A percentile compares a stretch with the other conserved stretches of the same genome.
Evolutionary conservation across 2,888 invertebrate genomes (phyloP).

Genomic region (Drosophila paramelanica): DNA sequence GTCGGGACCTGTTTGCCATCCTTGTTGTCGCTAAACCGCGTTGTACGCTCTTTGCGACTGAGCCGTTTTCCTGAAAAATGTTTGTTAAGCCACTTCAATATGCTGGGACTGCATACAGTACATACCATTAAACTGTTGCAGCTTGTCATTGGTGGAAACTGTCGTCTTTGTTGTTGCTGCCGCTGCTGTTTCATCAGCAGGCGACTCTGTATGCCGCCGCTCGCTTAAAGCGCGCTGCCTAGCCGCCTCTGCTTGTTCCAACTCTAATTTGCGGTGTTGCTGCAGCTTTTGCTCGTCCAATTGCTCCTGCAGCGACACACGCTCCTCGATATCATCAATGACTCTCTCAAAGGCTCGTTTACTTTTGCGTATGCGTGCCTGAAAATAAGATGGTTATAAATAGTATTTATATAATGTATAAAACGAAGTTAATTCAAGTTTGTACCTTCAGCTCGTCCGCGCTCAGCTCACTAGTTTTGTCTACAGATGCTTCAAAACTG

Average conservation of each 20-base stretch:
- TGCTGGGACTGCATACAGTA: constrained; percentile 12
- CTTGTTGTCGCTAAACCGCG: constrained; percentile 85
- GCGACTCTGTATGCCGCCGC: constrained; percentile 17
- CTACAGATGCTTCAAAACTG: constrained; percentile 85
- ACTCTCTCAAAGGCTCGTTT: constrained; percentile 90
- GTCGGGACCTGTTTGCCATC: constrained; percentile 71
- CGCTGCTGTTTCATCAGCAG: constrained; percentile 79
- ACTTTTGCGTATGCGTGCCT: constrained; percentile 88
- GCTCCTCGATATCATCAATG: constrained; percentile 91
- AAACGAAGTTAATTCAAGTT: neutral
- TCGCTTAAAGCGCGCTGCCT: constrained; percentile 17
- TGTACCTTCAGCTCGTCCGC: constrained; percentile 91
- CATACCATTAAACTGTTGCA: constrained; percentile 83
- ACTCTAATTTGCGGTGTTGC: constrained; percentile 67
- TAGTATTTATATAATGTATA: neutral
- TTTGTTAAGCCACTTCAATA: neutral
- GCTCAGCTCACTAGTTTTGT: constrained; percentile 49
- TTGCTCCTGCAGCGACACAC: constrained; percentile 88
- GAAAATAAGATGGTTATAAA: neutral
- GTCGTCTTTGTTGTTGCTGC: constrained; percentile 49
- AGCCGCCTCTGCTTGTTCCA: constrained; percentile 39
- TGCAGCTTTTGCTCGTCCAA: constrained; percentile 84
- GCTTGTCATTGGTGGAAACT: constrained; percentile 75
- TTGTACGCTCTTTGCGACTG: constrained; percentile 82
- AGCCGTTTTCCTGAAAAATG: constrained; percentile 78